phyloP scores from a whole-genome alignment of 2,113 vertebrate species.

The Syngnathoides biaculeatus region DNA sequence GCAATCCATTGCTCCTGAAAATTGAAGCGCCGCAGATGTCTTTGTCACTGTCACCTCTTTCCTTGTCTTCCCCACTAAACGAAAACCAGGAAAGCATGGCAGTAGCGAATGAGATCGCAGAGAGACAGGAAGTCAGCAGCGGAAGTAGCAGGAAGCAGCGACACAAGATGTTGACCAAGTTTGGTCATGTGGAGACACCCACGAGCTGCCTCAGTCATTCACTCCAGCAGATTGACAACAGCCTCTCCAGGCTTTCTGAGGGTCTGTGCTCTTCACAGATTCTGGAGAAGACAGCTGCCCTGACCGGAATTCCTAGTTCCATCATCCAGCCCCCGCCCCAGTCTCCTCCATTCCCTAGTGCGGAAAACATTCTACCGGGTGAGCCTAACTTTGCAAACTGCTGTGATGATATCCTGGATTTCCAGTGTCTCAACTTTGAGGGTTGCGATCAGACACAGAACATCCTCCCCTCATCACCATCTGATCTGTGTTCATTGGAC shows the following conservation, averaged over 20 bases:
- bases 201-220: conserved; percentile 69
- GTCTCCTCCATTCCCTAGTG: conserved; percentile 62
- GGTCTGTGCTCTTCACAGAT: conserved; percentile 68
- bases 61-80: conserved; percentile 64
- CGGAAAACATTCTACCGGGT: conserved; percentile 61
- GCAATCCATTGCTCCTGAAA: conserved; percentile 25
- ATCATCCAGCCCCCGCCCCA: conserved; percentile 62
- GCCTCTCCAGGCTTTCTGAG: conserved; percentile 69
- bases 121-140: conserved; percentile 40
- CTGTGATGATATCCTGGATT: conserved; percentile 74
- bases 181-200: conserved; percentile 41
- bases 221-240: conserved; percentile 74
- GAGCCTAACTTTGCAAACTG: conserved; percentile 74
- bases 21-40: conserved; percentile 55
- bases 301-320: conserved; percentile 42
- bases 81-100: conserved; percentile 39
- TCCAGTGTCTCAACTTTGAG: conserved; percentile 76
- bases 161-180: conserved; percentile 48
- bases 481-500: conserved; percentile 71
- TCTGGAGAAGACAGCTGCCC: conserved; percentile 55
- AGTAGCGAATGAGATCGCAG: conserved; percentile 17
- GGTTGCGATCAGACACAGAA: conserved; percentile 73
- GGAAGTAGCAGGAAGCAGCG: conserved; percentile 48
- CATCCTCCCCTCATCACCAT: conserved; percentile 67
- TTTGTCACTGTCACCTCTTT: conserved; percentile 71